Conservation (phyloP, 1,140 invertebrate species). For the Dufourea novaeangliae region DNA sequence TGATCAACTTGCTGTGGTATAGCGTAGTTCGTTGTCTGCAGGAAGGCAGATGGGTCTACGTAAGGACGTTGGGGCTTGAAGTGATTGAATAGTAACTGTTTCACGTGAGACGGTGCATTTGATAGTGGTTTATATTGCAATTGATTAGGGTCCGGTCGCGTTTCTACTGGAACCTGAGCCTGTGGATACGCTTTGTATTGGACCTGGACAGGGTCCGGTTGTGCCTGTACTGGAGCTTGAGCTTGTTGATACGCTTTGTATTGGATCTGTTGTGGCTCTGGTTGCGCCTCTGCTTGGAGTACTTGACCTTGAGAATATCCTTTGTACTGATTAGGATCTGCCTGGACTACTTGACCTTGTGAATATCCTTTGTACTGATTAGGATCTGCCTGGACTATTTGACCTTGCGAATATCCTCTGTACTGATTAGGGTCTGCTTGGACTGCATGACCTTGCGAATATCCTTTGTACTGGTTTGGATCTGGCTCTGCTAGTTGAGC, state of each 20-base stretch:
- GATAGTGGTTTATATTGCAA: conserved; percentile 71
- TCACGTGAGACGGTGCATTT: conserved; percentile 70
- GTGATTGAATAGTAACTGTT: conserved; percentile 69
- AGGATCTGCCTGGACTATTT: not conserved
- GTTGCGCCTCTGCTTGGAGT: not conserved
- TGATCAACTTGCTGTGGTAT: conserved; percentile 32
- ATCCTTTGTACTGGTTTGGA: not conserved
- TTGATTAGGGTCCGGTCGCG: conserved; percentile 24
- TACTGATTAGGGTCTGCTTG: conserved; percentile 13
- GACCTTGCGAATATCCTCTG: conserved; percentile 16
- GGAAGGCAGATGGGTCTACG: conserved; percentile 71
- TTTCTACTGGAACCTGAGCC: not conserved
- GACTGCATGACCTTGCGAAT: not conserved
- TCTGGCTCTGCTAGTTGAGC: not conserved
- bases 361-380: not conserved
- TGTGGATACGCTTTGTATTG: conserved; percentile 14
- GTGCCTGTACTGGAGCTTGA: not conserved
- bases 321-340: conserved; percentile 22
- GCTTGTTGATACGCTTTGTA: conserved; percentile 26
- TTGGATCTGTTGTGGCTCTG: not conserved
- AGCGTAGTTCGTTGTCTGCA: conserved; percentile 62
- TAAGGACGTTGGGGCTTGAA: conserved; percentile 73
- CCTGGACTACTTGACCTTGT: not conserved
- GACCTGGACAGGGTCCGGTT: not conserved
- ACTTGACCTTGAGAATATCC: conserved; percentile 12